Percentiles rank a stretch among this genome's conserved stretches.
Evolutionary conservation across 2,797 vertebrate genomes (phyloP).

Genomic region (Lemur catta): DNA sequence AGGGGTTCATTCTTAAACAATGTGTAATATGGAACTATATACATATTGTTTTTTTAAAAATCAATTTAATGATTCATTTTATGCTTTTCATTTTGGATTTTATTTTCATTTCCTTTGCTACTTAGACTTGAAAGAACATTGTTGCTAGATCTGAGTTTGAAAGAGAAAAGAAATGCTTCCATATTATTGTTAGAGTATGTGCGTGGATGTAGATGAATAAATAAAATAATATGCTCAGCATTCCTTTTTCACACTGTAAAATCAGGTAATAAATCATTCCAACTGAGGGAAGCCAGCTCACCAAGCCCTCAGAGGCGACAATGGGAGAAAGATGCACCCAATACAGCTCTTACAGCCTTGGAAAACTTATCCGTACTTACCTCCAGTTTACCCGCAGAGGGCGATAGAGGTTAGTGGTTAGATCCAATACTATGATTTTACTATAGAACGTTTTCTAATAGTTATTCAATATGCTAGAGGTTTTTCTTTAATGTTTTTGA

Average conservation of each 20-base stretch:
- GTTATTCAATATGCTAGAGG: not conserved
- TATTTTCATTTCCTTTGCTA: not conserved
- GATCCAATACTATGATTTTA: not conserved
- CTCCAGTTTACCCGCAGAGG: conserved; percentile 81
- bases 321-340: conserved; percentile 85
- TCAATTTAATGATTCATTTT: not conserved
- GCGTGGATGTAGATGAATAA: not conserved
- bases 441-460: not conserved
- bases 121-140: not conserved
- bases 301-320: conserved; percentile 78
- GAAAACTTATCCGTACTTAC: conserved; percentile 86
- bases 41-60: not conserved
- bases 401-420: conserved; percentile 72
- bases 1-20: not conserved
- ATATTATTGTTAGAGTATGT: not conserved
- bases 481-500: not conserved
- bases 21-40: not conserved
- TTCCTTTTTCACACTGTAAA: not conserved
- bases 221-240: not conserved
- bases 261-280: not conserved
- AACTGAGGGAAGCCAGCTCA: not conserved
- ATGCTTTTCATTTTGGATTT: not conserved
- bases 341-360: conserved; percentile 83
- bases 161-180: conserved; percentile 2
- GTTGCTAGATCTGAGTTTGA: not conserved